These are phyloP conservation scores for Actinopyga echinites DNA, from an alignment of 53 echinoderm and acorn worm genomes.

Conservation along the genomic window DNA sequence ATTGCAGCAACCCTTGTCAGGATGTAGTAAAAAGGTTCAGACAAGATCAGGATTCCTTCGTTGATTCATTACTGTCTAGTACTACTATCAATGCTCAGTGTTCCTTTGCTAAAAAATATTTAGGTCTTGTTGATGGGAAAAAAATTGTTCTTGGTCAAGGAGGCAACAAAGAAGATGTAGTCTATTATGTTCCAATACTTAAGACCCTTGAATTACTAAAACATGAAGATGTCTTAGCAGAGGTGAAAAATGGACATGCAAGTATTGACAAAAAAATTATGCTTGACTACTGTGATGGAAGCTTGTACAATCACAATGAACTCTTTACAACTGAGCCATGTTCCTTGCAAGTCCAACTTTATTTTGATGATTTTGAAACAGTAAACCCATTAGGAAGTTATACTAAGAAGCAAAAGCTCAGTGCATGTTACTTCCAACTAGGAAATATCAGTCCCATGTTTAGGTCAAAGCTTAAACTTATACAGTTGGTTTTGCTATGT, in stretches of 20 bases:
- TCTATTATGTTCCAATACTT: conserved; percentile 48
- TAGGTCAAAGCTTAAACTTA: conserved; percentile 52
- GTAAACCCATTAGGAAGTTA: conserved; percentile 59
- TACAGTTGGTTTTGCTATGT: conserved; percentile 36
- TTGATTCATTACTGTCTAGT: too few species aligned
- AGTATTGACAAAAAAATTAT: not conserved
- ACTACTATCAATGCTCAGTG: not conserved
- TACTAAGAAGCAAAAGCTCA: conserved; percentile 45
- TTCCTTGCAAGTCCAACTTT: conserved; percentile 31
- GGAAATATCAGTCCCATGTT: conserved; percentile 56
- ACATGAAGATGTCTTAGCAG: conserved; percentile 44
- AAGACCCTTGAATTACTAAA: not conserved
- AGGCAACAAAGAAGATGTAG: conserved; percentile 10
- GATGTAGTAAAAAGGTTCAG: not conserved
- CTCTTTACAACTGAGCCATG: conserved; percentile 26
- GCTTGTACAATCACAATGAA: not conserved
- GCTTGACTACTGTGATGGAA: conserved; percentile 51
- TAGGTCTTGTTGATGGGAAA: conserved; percentile 22
- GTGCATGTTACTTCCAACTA: conserved; percentile 45
- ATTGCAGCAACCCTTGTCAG: not conserved
- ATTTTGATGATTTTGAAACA: conserved; percentile 52
- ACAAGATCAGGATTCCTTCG: too few species aligned
- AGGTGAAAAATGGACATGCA: conserved; percentile 21
- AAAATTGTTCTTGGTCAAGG: conserved; percentile 34
- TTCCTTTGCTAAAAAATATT: conserved; percentile 27